Conservation (phyloP, 2,113 vertebrate genomes). For the Callionymus lyra region DNA sequence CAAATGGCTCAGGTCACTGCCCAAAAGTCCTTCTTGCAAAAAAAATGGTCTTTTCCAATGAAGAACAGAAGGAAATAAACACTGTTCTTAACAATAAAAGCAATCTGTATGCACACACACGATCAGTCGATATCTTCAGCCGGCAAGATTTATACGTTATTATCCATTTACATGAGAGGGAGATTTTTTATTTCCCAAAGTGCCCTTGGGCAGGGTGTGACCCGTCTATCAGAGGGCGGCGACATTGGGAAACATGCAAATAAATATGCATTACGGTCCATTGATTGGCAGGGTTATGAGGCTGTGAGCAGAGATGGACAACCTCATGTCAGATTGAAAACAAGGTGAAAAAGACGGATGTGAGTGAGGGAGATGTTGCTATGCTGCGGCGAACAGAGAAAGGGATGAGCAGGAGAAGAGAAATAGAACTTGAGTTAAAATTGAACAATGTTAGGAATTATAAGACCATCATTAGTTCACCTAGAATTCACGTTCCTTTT, state of each 20-base stretch:
- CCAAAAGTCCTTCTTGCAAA: neutral
- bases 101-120: too few species aligned
- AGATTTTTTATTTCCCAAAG: slow-evolving; percentile 51
- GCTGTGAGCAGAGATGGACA: slow-evolving; percentile 16
- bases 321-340: slow-evolving; percentile 21
- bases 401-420: too few species aligned
- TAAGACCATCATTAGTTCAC: too few species aligned
- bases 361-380: neutral
- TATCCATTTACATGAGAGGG: slow-evolving; percentile 38
- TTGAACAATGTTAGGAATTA: too few species aligned
- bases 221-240: too few species aligned
- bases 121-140: too few species aligned
- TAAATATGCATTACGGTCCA: slow-evolving; percentile 43
- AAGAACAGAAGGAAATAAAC: slow-evolving; percentile 7
- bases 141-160: slow-evolving; percentile 34
- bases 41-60: neutral
- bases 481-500: too few species aligned
- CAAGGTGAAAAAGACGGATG: slow-evolving; percentile 1
- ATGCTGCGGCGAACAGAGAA: too few species aligned
- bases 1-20: neutral
- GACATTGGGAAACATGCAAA: slow-evolving; percentile 47
- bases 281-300: slow-evolving; percentile 43
- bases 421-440: too few species aligned
- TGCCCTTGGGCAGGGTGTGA: slow-evolving; percentile 27
- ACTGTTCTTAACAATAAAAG: too few species aligned